Evolutionary conservation across 1,140 invertebrate genomes (phyloP), one percentile per base, ranked within the genome.

Genomic region (Subanguina moxae): DNA sequence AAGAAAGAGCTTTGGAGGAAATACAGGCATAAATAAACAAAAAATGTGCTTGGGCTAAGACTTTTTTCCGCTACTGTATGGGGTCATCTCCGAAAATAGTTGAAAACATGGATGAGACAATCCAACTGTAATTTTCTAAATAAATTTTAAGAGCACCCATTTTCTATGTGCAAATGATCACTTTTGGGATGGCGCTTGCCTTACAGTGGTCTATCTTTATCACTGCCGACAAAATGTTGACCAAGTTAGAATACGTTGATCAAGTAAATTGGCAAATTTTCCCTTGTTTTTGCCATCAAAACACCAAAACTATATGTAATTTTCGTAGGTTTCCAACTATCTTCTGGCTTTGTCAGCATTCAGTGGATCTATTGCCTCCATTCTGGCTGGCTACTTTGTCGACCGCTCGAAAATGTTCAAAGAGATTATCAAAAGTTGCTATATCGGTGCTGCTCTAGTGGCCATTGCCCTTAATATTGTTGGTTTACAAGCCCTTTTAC

Each of bases 181-280:
- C 76, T 32, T 78, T 78, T 59, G 76, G 76, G 11, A 67, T 78
- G 65, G 76, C 76, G 17, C 78, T 76, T 65, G 74, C 74, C 9
- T 56, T 76, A 27, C 74, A 76, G 62, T 76, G 74, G 74, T 76
- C 74, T 25, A 30, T 76, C 13, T 75, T 78, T 45, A 67, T 78
- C 30, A 76, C 62, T 19, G 67, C 65, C 23, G 73, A 76, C 57
- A 71, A 76, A 61, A 65, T 77, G 63, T 63, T 76, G n/a, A 25
- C 15, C 23, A 28, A 62, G 25, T 43, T 76, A 15, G 52, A 45
- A 21, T 76, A 79, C 56, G 48, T 59, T 11, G 70, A 72, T 32
- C 74, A 70, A 45, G 68, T 62, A 65, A 52, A 45, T 13, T 45
- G 11, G 43, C 43, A 52, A 21, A 21, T 52, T 52, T 52, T 52